Evolutionary conservation across 2,113 vertebrate genomes (phyloP).

Genomic region (Corydoras maculifer): DNA sequence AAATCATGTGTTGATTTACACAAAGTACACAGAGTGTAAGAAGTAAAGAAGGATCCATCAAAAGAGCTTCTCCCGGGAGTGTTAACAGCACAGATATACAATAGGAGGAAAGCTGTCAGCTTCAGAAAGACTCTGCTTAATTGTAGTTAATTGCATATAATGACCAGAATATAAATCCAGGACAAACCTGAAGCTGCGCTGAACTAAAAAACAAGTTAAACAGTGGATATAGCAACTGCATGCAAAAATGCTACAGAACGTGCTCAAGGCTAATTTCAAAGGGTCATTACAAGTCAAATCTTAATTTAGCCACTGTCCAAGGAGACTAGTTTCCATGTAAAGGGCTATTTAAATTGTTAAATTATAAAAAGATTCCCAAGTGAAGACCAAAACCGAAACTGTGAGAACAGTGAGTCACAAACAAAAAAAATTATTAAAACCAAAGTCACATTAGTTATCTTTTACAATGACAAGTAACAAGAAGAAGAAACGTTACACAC

Average conservation of each 20-base stretch:
- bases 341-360: too few relatives aligned
- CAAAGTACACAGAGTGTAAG: neutral
- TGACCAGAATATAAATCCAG: constrained; percentile 12
- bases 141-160: constrained; percentile 21
- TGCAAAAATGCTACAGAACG: neutral
- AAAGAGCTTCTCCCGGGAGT: neutral
- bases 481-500: too few relatives aligned
- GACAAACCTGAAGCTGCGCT: neutral
- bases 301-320: neutral
- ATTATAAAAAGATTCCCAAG: too few relatives aligned
- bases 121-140: constrained; percentile 15
- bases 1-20: neutral
- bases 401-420: too few relatives aligned
- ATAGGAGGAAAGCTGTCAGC: neutral
- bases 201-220: neutral
- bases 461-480: too few relatives aligned
- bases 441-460: too few relatives aligned
- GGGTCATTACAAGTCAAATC: neutral
- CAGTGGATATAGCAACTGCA: neutral
- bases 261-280: neutral
- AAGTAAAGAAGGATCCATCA: neutral
- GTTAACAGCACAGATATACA: neutral
- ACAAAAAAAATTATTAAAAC: too few relatives aligned
- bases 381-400: too few relatives aligned
- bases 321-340: too few relatives aligned